A percentile compares a stretch with the other conserved stretches of the same genome.
Conservation (phyloP, 2,113 vertebrate genomes). For the Hippolais icterina region DNA sequence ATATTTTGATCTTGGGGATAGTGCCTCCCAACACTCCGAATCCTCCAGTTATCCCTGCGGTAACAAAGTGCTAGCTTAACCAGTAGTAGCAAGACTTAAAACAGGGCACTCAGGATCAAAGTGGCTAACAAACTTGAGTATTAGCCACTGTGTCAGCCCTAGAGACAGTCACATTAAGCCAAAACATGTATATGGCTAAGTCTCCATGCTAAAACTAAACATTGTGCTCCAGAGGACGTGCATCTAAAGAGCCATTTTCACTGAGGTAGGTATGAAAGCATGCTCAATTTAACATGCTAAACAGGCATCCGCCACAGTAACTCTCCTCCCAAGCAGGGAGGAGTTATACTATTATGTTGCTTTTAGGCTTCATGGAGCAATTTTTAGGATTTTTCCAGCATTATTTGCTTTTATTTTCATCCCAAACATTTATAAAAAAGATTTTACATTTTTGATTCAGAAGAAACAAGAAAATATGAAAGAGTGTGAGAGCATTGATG, state of each 20-base stretch:
- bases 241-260: conserved; percentile 16
- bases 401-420: conserved; percentile 36
- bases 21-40: conserved; percentile 74
- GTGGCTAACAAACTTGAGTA: conserved; percentile 72
- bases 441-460: conserved; percentile 52
- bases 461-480: conserved; percentile 32
- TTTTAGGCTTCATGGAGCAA: background rate
- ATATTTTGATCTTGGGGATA: conserved; percentile 81
- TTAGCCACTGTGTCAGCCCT: conserved; percentile 71
- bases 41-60: conserved; percentile 75
- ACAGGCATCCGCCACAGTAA: background rate
- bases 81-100: conserved; percentile 76
- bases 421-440: conserved; percentile 27
- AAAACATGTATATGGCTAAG: conserved; percentile 47
- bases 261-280: background rate
- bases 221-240: background rate
- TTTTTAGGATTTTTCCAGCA: background rate
- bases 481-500: conserved; percentile 20
- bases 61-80: conserved; percentile 77
- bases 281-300: conserved; percentile 50
- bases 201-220: conserved; percentile 49
- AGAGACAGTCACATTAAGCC: conserved; percentile 54
- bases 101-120: conserved; percentile 79
- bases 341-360: background rate
- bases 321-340: background rate